phyloP scores from a whole-genome alignment of 2,797 vertebrate species.

The Anableps anableps region DNA sequence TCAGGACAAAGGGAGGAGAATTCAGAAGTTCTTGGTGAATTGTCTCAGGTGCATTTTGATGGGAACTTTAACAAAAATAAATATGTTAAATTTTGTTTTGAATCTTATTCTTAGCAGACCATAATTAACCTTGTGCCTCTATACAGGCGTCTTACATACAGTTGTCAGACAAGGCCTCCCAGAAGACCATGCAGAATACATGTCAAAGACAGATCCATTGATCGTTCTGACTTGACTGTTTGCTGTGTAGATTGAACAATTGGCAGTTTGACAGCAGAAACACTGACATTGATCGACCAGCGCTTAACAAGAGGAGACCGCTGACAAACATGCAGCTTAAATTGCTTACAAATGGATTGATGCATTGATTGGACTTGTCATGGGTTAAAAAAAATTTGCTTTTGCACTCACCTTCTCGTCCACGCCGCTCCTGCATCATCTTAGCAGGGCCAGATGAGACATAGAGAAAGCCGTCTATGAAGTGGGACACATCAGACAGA shows the following conservation, averaged over 20 bases:
- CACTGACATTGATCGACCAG: slow-evolving; percentile 66
- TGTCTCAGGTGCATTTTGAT: slow-evolving; percentile 15
- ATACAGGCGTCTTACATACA: slow-evolving; percentile 20
- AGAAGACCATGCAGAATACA: slow-evolving; percentile 15
- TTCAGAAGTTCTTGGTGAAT: slow-evolving; percentile 25
- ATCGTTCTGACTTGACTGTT: slow-evolving; percentile 63
- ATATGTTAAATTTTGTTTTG: slow-evolving; percentile 7
- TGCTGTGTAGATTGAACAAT: slow-evolving; percentile 66
- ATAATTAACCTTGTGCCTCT: slow-evolving; percentile 14
- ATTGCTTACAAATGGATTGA: slow-evolving; percentile 60
- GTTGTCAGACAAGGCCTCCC: slow-evolving; percentile 52
- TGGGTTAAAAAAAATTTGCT: slow-evolving; percentile 27
- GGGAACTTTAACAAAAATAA: neutral
- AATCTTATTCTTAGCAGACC: slow-evolving; percentile 13
- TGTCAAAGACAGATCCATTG: slow-evolving; percentile 65
- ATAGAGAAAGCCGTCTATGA: slow-evolving; percentile 94
- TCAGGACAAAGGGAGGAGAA: slow-evolving; percentile 51
- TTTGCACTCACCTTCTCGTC: slow-evolving; percentile 87
- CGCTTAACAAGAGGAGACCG: slow-evolving; percentile 62
- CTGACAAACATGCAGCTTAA: slow-evolving; percentile 60
- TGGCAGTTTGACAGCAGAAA: slow-evolving; percentile 68
- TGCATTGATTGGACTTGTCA: slow-evolving; percentile 51
- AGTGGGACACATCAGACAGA: slow-evolving; percentile 78
- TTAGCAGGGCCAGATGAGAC: slow-evolving; percentile 82
- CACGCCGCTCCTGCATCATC: slow-evolving; percentile 83